A percentile compares a stretch with the other conserved stretches of the same genome.
These are phyloP conservation scores for Rhodinocichla rosea DNA, from an alignment of 2,113 vertebrate species.

Conservation along the genomic window DNA sequence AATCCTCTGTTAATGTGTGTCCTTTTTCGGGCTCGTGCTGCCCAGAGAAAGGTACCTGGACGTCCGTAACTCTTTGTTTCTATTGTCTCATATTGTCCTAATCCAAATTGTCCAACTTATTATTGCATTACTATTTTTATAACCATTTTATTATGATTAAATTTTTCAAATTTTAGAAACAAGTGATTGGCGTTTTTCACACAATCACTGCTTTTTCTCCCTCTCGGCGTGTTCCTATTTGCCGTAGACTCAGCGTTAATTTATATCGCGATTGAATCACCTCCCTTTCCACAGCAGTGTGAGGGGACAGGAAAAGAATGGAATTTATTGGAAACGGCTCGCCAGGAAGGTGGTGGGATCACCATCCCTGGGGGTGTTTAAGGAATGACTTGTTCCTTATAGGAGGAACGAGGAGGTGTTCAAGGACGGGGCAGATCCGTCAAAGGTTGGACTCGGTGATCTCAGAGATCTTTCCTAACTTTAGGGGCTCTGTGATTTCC, in stretches of 20 bases:
- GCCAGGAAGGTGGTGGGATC: too few relatives aligned
- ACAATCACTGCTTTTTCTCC: fast-evolving
- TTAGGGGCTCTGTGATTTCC: background rate
- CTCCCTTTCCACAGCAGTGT: fast-evolving
- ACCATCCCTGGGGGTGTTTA: background rate
- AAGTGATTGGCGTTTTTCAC: too few relatives aligned
- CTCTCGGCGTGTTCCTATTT: background rate
- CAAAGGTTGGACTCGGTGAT: background rate
- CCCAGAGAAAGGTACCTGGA: too few relatives aligned
- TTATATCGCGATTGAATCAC: fast-evolving
- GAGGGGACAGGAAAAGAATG: fast-evolving
- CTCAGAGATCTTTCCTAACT: background rate
- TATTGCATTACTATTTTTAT: too few relatives aligned
- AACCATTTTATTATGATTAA: too few relatives aligned
- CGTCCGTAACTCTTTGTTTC: too few relatives aligned
- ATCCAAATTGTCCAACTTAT: too few relatives aligned
- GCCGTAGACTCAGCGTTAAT: background rate
- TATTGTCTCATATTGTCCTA: too few relatives aligned
- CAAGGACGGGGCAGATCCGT: fast-evolving
- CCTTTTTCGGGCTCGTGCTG: too few relatives aligned
- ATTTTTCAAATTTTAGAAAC: too few relatives aligned
- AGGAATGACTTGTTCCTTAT: background rate
- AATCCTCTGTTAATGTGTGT: too few relatives aligned
- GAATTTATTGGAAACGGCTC: background rate
- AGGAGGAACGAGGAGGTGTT: too few relatives aligned